These are phyloP conservation scores for Limnephilus lunatus DNA, from an alignment of 2,888 invertebrate species.

Conservation along the genomic window DNA sequence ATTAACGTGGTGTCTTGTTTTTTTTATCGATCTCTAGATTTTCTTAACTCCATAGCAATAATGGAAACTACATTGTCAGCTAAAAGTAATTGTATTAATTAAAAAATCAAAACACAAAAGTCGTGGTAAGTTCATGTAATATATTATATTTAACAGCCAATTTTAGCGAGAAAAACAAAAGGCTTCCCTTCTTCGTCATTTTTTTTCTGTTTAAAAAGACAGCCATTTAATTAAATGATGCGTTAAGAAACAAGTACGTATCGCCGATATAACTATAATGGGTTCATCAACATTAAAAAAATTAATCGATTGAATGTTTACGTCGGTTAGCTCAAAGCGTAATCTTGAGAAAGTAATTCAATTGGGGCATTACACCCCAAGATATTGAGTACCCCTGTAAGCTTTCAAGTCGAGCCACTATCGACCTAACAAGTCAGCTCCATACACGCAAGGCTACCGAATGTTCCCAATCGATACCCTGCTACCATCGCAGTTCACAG, in stretches of 20 bases:
- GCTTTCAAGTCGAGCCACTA: conserved; percentile 34
- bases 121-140: not conserved
- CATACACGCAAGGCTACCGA: conserved; percentile 19
- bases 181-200: not conserved
- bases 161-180: not conserved
- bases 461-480: conserved; percentile 33
- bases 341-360: not conserved
- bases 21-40: too few relatives aligned
- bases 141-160: not conserved
- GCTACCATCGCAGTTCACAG: conserved; percentile 17
- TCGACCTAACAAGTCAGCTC: conserved; percentile 49
- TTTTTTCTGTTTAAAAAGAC: not conserved
- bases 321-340: not conserved
- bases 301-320: too few relatives aligned
- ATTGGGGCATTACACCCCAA: not conserved
- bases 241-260: too few relatives aligned
- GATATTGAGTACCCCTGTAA: not conserved
- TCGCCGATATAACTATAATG: too few relatives aligned
- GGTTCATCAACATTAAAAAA: too few relatives aligned
- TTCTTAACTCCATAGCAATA: too few relatives aligned
- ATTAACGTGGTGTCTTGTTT: too few relatives aligned
- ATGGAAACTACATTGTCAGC: not conserved
- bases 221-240: too few relatives aligned
- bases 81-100: not conserved
- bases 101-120: not conserved